Evolutionary conservation across 2,113 vertebrate species (phyloP).

Genomic region (Lanius collurio): DNA sequence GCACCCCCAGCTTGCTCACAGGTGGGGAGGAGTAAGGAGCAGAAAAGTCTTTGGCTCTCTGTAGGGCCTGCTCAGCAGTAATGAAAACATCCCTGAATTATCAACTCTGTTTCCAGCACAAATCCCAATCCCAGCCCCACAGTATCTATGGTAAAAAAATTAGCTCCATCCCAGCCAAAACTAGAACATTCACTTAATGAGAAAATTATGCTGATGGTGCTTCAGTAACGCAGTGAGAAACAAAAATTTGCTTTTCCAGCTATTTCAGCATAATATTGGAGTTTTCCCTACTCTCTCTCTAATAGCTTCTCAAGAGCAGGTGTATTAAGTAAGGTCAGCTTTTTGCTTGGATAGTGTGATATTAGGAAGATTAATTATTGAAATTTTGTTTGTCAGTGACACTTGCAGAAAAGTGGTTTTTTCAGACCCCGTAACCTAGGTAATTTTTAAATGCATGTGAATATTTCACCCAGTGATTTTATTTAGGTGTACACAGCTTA

Average conservation of each 20-base stretch:
- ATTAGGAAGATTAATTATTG: neutral
- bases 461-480: neutral
- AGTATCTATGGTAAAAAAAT: neutral
- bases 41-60: neutral
- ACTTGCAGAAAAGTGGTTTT: neutral
- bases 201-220: neutral
- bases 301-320: neutral
- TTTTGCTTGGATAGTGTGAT: neutral
- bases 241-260: neutral
- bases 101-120: neutral
- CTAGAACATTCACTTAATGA: neutral
- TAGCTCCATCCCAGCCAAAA: neutral
- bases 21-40: neutral
- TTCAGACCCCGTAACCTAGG: neutral
- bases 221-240: neutral
- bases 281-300: neutral
- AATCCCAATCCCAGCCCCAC: neutral
- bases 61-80: neutral
- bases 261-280: neutral
- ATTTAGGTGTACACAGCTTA: neutral
- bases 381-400: neutral
- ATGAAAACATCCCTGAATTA: neutral
- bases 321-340: neutral
- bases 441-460: neutral
- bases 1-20: neutral